phyloP scores from a whole-genome alignment of 92 coral and sea anemone genomes.

The Bergia sp. region DNA sequence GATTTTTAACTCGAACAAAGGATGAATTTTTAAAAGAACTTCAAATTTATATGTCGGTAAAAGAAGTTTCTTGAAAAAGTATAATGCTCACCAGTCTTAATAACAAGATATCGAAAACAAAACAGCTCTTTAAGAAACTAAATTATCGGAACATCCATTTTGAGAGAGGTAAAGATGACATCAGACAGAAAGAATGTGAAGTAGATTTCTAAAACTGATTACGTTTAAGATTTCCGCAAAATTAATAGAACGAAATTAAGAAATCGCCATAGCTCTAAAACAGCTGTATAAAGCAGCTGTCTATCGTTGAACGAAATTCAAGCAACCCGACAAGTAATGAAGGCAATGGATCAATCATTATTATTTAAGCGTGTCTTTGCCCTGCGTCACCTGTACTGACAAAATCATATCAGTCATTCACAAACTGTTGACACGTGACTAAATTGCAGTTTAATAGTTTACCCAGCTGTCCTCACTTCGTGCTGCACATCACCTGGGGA shows the following conservation, averaged over 20 bases:
- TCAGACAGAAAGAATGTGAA: not conserved
- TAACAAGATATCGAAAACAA: no score
- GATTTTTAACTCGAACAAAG: no score
- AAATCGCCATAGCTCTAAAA: not conserved
- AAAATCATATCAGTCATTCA: not conserved
- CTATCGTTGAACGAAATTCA: not conserved
- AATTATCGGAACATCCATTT: no score
- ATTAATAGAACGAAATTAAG: no score
- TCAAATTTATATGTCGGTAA: no score
- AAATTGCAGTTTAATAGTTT: constrained; percentile 12
- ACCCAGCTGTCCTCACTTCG: constrained; percentile 9
- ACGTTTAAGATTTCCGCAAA: no score
- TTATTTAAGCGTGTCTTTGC: not conserved
- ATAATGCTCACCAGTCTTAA: no score
- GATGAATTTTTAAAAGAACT: no score
- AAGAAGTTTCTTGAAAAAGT: no score
- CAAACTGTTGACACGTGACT: not conserved
- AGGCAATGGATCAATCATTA: not conserved
- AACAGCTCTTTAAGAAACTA: no score
- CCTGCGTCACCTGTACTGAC: not conserved
- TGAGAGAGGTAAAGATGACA: not conserved
- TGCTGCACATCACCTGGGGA: not conserved
- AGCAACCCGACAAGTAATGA: not conserved
- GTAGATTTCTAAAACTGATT: no score
- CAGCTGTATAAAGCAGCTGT: constrained; percentile 17